Percentiles rank a stretch among this genome's conserved stretches.
Conservation (phyloP, 2,888 invertebrate species). For the Leucophenga montana region DNA sequence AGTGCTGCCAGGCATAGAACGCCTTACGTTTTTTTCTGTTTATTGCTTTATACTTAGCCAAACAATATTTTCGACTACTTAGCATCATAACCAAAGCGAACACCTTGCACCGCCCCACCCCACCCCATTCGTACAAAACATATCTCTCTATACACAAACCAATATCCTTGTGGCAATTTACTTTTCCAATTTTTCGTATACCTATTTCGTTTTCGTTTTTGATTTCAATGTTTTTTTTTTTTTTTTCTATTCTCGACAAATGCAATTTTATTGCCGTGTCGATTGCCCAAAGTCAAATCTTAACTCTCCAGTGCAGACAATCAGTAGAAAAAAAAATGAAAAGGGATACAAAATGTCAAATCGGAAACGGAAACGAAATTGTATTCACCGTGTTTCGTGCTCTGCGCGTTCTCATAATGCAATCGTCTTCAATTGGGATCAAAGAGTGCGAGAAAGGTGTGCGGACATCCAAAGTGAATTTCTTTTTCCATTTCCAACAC, state of each 20-base stretch:
- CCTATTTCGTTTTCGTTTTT: background rate
- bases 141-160: background rate
- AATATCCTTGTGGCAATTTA: background rate
- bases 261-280: conserved; percentile 29
- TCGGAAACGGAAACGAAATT: conserved; percentile 27
- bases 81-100: conserved; percentile 11
- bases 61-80: conserved; percentile 20
- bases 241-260: conserved; percentile 10
- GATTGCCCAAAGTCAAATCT: conserved; percentile 4
- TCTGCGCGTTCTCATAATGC: background rate
- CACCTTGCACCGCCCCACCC: no score
- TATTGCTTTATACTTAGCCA: conserved; percentile 15
- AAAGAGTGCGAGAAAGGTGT: background rate
- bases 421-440: background rate
- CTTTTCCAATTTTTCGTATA: conserved; percentile 3
- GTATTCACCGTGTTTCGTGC: background rate
- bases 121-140: background rate
- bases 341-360: background rate
- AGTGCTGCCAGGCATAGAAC: background rate
- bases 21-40: background rate
- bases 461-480: background rate
- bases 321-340: background rate
- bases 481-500: background rate
- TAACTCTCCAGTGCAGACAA: background rate
- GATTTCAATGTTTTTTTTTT: background rate